phyloP scores from a whole-genome alignment of 1,140 invertebrate species.

The Melanaphis sacchari region DNA sequence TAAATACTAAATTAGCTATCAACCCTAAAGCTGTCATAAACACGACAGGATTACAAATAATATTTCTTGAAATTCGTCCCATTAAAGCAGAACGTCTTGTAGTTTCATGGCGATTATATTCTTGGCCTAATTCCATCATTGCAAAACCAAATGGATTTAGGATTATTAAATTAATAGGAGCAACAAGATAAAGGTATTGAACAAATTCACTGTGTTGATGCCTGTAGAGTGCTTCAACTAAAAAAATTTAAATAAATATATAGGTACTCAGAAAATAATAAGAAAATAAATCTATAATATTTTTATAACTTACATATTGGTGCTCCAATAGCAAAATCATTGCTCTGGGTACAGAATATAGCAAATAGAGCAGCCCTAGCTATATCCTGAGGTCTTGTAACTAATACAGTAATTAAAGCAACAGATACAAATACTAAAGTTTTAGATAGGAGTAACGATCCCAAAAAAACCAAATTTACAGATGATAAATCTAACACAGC shows the following conservation, averaged over 20 bases:
- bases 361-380: slow-evolving; percentile 89
- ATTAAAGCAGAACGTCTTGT: slow-evolving; percentile 48
- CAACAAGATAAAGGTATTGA: slow-evolving; percentile 90
- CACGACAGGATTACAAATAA: slow-evolving; percentile 88
- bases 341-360: slow-evolving; percentile 96
- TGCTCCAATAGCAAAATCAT: slow-evolving; percentile 97
- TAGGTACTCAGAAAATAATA: neutral
- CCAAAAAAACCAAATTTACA: slow-evolving; percentile 90
- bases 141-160: slow-evolving; percentile 93
- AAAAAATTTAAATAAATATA: slow-evolving; percentile 62
- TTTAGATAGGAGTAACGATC: slow-evolving; percentile 86
- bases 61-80: slow-evolving; percentile 61
- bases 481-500: slow-evolving; percentile 82
- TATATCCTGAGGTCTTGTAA: slow-evolving; percentile 80
- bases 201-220: slow-evolving; percentile 87
- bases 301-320: slow-evolving; percentile 76
- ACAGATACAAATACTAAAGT: slow-evolving; percentile 85
- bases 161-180: slow-evolving; percentile 90
- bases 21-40: slow-evolving; percentile 94
- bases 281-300: neutral
- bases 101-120: slow-evolving; percentile 62
- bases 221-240: slow-evolving; percentile 78
- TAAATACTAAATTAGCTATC: slow-evolving; percentile 82
- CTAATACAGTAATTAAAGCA: slow-evolving; percentile 77
- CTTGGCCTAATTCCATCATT: slow-evolving; percentile 83